Evolutionary conservation across 2,888 invertebrate species (phyloP), one percentile per base, ranked within the genome.

Genomic region (Ashinkailepas kermadecensis): DNA sequence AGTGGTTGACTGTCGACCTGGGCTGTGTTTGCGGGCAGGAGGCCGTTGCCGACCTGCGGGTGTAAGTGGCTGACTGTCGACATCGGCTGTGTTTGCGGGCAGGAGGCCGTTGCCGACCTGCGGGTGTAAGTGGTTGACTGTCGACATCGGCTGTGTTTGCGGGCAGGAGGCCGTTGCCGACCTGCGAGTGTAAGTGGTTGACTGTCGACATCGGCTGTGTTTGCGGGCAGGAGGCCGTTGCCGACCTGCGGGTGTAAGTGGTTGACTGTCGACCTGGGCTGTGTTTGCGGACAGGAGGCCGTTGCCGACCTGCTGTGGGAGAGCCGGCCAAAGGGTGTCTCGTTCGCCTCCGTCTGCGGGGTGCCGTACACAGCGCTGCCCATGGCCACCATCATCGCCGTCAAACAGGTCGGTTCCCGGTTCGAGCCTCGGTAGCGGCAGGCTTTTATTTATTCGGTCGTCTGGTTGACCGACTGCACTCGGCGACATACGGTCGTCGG

Each of bases 361-460:
- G 97, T 98, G 0, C 99, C 99, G 0, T 99, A 99, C 85, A 98
- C 98, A 4, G 99, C 99, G 3, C 88, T 99, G 81, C 98, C 99
- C 0, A 91, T 99, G 82, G 97, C 98, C 0, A 96, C 97, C 0
- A 89, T 95, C 74, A 90, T 95, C 12, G 93, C 94, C 6, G 88
- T 92, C 7, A 90, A 92, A 84, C 90, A 92, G 0, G 89, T 91
- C 62, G 90, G 92, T 39, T 39, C 39, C 39, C 39, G 39, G 39
- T 39, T 39, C 39, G 39, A 39, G 39, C 39, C 39, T 39, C 39
- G 39, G 39, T 4, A 39, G 39, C 39, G 39, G 39, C 39, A 39
- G 39, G 39, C 4, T 39, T 39, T 39, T 39, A 39, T 39, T 4
- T 4, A 39, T 39, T 39, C 39, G 1, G 39, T 39, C 39, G 39